Conservation (phyloP, 2,888 invertebrate species). For the Platycheirus rosarum region DNA sequence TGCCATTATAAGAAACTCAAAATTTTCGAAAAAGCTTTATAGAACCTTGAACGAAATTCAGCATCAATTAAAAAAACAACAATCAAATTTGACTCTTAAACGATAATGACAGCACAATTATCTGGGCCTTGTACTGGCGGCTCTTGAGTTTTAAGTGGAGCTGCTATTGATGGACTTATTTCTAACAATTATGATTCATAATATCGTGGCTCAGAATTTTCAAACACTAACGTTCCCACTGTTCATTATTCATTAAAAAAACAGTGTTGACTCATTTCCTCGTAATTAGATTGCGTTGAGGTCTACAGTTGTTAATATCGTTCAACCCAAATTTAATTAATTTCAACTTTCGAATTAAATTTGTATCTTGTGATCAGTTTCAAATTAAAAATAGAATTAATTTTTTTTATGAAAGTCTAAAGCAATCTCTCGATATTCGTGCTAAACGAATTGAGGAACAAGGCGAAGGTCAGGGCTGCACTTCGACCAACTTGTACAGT, state of each 20-base stretch:
- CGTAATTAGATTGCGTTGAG: background rate
- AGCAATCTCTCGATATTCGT: conserved; percentile 30
- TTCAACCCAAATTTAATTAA: background rate
- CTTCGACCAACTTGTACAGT: no score
- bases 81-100: background rate
- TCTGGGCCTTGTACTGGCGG: background rate
- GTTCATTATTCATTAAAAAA: conserved; percentile 1
- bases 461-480: conserved; percentile 65
- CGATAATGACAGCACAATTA: background rate
- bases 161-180: background rate
- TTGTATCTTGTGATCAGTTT: conserved; percentile 17
- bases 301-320: background rate
- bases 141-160: background rate
- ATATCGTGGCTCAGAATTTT: background rate
- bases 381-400: conserved; percentile 27
- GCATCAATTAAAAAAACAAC: background rate
- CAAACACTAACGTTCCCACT: background rate
- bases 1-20: no score
- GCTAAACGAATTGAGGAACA: conserved; percentile 61
- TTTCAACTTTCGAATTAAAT: conserved; percentile 24
- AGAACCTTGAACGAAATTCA: background rate
- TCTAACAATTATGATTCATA: conserved; percentile 3
- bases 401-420: conserved; percentile 38
- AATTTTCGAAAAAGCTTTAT: no score
- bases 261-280: conserved; percentile 1